phyloP scores from a whole-genome alignment of 2,888 invertebrate genomes.

The Thalpophila matura region DNA sequence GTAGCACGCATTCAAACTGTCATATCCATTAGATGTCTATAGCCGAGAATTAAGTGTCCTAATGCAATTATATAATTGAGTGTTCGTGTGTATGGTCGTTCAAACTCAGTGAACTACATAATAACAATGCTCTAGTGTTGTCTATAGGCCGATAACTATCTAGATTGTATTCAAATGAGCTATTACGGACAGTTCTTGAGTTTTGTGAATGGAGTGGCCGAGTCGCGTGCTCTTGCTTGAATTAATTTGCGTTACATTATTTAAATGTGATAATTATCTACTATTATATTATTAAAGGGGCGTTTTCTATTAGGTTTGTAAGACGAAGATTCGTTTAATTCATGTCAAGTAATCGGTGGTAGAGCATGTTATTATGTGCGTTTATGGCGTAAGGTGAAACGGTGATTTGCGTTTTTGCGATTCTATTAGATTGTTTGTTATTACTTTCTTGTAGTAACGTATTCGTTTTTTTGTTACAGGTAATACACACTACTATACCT shows the following conservation, averaged over 20 bases:
- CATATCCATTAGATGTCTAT: constrained; percentile 73
- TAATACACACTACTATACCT: constrained; percentile 32
- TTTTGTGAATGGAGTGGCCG: constrained; percentile 79
- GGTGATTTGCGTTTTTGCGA: constrained; percentile 27
- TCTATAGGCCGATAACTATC: constrained; percentile 63
- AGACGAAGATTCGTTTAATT: constrained; percentile 66
- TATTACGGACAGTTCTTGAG: constrained; percentile 76
- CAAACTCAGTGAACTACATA: constrained; percentile 62
- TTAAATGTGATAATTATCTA: constrained; percentile 82
- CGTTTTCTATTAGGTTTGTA: constrained; percentile 74
- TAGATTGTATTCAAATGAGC: constrained; percentile 85
- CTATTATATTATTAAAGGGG: constrained; percentile 79
- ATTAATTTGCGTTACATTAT: constrained; percentile 84
- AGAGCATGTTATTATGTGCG: constrained; percentile 20
- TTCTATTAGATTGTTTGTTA: constrained; percentile 7
- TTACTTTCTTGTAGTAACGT: constrained; percentile 10
- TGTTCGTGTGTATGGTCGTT: constrained; percentile 56
- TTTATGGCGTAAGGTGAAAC: constrained; percentile 23
- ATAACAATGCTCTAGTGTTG: constrained; percentile 60
- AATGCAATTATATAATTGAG: constrained; percentile 64
- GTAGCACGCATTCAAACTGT: constrained; percentile 72
- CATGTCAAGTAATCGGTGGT: constrained; percentile 47
- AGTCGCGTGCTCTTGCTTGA: constrained; percentile 79
- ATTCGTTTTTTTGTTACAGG: constrained; percentile 47
- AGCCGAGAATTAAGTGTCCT: constrained; percentile 60